These are phyloP conservation scores for Diaphora mendica DNA, from an alignment of 2,888 invertebrate species.

Conservation along the genomic window DNA sequence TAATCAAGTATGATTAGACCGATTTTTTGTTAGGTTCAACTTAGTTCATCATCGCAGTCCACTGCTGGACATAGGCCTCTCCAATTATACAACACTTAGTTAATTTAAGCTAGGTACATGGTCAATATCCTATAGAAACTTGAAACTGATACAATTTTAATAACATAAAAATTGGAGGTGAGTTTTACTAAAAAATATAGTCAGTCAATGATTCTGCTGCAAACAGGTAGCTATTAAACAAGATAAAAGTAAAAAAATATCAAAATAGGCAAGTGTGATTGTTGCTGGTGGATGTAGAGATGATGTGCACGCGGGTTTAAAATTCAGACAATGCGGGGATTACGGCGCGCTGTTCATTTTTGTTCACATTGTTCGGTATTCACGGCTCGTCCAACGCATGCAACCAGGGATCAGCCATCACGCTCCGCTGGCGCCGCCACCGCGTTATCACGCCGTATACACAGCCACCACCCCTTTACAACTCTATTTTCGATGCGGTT, in stretches of 20 bases:
- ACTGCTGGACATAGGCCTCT: too few relatives aligned
- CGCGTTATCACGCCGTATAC: conserved; percentile 75
- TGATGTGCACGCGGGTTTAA: conserved; percentile 33
- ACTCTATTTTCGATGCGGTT: conserved; percentile 70
- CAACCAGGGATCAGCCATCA: conserved; percentile 66
- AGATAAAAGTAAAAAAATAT: conserved; percentile 32
- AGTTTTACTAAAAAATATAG: not conserved
- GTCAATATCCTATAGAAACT: too few relatives aligned
- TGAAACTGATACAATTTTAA: not conserved
- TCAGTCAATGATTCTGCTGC: conserved; percentile 37
- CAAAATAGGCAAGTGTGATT: conserved; percentile 51
- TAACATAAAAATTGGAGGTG: not conserved
- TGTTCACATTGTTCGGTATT: conserved; percentile 68
- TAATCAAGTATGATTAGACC: not conserved
- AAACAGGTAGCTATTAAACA: conserved; percentile 48
- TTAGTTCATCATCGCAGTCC: too few relatives aligned
- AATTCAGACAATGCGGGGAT: conserved; percentile 71
- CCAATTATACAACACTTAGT: too few relatives aligned
- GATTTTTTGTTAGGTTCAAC: too few relatives aligned
- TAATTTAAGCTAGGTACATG: too few relatives aligned
- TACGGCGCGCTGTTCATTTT: conserved; percentile 71
- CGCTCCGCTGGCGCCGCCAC: conserved; percentile 66
- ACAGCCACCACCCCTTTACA: conserved; percentile 74
- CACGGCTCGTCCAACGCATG: conserved; percentile 63
- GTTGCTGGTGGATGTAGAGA: conserved; percentile 53